A percentile compares a stretch with the other conserved stretches of the same genome.
phyloP scores from a whole-genome alignment of 2,888 invertebrate genomes.

The Palloptera scutellata region DNA sequence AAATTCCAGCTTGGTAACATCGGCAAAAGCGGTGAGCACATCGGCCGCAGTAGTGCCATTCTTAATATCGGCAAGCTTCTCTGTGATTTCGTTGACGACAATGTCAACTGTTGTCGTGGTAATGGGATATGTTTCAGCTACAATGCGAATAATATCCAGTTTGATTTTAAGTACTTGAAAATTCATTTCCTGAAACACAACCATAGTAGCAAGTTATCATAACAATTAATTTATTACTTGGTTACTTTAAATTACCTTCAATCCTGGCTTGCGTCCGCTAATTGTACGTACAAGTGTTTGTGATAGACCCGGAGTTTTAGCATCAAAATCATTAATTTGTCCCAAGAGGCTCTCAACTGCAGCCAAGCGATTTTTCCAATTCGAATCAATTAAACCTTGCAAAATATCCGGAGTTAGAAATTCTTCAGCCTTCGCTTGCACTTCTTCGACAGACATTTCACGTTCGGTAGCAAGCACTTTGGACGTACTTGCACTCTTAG shows the following conservation, averaged over 20 bases:
- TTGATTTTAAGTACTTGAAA: constrained; percentile 88
- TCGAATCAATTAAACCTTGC: constrained; percentile 75
- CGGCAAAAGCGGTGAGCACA: constrained; percentile 78
- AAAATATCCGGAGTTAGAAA: constrained; percentile 72
- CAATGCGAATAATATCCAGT: constrained; percentile 78
- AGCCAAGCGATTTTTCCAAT: constrained; percentile 85
- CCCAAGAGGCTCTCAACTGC: constrained; percentile 78
- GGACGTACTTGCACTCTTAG: constrained; percentile 56
- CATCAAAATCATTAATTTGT: constrained; percentile 70
- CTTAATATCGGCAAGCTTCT: constrained; percentile 85
- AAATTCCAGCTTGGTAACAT: constrained; percentile 78
- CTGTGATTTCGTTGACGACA: constrained; percentile 81
- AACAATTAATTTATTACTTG: too few species aligned
- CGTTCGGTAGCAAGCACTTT: constrained; percentile 67
- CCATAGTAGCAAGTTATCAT: too few species aligned
- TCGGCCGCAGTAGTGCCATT: constrained; percentile 72
- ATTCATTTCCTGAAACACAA: constrained; percentile 76
- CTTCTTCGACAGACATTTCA: constrained; percentile 79
- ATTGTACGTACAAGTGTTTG: constrained; percentile 80
- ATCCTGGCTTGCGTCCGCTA: constrained; percentile 83
- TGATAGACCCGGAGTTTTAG: constrained; percentile 70
- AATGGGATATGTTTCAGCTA: constrained; percentile 79
- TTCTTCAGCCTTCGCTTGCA: constrained; percentile 76
- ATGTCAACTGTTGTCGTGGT: constrained; percentile 78
- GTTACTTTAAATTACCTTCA: constrained; percentile 61